Base-by-base conservation (phyloP, 2,888 invertebrate species). In the Myopa tessellatipennis region DNA sequence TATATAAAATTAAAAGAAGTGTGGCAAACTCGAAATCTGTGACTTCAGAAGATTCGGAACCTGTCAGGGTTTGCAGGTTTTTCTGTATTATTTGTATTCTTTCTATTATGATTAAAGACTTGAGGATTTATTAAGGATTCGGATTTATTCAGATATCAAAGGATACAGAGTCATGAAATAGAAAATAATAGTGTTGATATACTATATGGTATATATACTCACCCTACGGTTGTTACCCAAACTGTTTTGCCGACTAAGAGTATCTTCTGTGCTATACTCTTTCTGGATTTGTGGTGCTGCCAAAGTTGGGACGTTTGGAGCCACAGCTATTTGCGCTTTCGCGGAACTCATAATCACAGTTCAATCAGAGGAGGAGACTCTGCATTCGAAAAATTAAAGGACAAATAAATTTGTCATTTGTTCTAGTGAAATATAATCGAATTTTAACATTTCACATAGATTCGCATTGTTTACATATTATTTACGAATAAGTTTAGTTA, bases 311-410 rank as follows among this genome's bases (percentile, higher is more conserved):
- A 87, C 86, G 87, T 86, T 88, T 85, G 88, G 85, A 87, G 88
- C 88, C 82, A 88, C 86, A 82, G 88, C 89, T 84, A 89, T 85
- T 87, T 89, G 89, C 83, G 88, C 86, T 86, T 89, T 89, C 82
- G 86, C 88, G 85, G 89, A 89, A 88, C 89, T 89, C 89, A 89
- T 89, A 88, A 88, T 88, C 88, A 88, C 87, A 87, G 86, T 84
- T 85, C 84, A 85, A 83, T 85, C 86, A 88, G 83, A 18, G 65
- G 79, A 73, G 67, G 74, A 81, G 78, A 60, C 16, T 68, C 67
- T 72, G 73, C 8, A 75, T 71, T 45, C 45, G 50, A 38, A 76
- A 4, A 79, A 52, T 52, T 12, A 72, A 74, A 61, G 52, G 16
- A 65, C 36, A 38, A 18, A 69, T 52, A 52, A 8, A 45, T 60